Percentiles rank a stretch among this genome's conserved stretches.
Conservation (phyloP, 2,888 invertebrate species). For the Epirrhoe alternata region DNA sequence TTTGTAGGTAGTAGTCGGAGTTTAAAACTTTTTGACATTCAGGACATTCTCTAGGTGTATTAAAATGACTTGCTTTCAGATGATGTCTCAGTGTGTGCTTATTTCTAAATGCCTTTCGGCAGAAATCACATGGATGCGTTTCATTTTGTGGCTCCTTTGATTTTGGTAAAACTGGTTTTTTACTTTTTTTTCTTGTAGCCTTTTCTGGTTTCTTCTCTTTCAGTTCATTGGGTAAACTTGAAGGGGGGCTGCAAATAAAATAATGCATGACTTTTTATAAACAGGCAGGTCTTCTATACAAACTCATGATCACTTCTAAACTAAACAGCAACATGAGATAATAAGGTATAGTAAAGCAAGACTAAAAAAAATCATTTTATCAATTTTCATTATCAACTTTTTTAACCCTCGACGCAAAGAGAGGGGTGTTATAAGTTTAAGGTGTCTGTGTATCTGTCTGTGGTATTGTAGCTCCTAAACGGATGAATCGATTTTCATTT, state of each 20-base stretch:
- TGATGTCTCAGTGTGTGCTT: constrained; percentile 63
- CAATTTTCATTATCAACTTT: too few relatives aligned
- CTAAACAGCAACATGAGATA: too few relatives aligned
- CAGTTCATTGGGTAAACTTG: not conserved
- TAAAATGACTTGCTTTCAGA: constrained; percentile 57
- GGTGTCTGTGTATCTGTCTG: too few relatives aligned
- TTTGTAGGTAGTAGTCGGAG: constrained; percentile 64
- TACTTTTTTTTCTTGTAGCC: constrained; percentile 38
- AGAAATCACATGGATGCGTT: constrained; percentile 64
- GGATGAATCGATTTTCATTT: too few relatives aligned
- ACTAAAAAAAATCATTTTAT: too few relatives aligned
- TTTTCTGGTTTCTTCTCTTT: not conserved
- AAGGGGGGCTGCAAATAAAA: not conserved
- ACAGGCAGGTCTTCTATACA: too few relatives aligned
- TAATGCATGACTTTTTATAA: not conserved
- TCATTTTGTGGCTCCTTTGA: constrained; percentile 7
- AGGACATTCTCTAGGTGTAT: constrained; percentile 63
- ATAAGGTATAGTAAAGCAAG: too few relatives aligned
- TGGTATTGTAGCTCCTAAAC: too few relatives aligned
- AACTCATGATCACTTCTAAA: too few relatives aligned
- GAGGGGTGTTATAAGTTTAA: too few relatives aligned
- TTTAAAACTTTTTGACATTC: constrained; percentile 64
- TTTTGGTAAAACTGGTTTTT: constrained; percentile 35
- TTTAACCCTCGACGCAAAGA: too few relatives aligned
- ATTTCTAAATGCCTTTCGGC: constrained; percentile 66